phyloP scores from a whole-genome alignment of 1,140 invertebrate genomes.

The Drosophila tsacasi region DNA sequence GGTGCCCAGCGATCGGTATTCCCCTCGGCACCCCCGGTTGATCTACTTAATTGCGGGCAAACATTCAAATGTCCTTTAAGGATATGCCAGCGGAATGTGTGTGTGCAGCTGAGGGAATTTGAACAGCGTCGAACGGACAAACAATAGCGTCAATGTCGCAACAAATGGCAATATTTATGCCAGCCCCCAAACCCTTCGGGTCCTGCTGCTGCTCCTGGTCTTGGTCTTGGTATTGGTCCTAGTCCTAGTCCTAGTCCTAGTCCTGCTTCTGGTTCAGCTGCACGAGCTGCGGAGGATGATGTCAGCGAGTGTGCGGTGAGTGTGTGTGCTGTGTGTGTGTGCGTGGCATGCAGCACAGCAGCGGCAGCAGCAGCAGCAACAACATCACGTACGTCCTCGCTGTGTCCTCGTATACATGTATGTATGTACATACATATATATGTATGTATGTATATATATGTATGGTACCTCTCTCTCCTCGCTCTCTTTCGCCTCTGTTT shows the following conservation, averaged over 20 bases:
- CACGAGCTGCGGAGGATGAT: conserved; percentile 65
- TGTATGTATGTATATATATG: conserved; percentile 22
- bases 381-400: conserved; percentile 70
- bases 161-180: conserved; percentile 60
- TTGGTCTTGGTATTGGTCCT: not conserved
- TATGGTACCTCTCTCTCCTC: conserved; percentile 8
- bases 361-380: conserved; percentile 36
- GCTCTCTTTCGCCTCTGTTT: conserved; percentile 13
- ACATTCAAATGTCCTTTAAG: conserved; percentile 48
- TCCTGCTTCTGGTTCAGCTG: conserved; percentile 16
- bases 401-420: conserved; percentile 59
- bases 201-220: not conserved
- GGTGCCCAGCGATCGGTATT: conserved; percentile 40
- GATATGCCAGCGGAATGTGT: conserved; percentile 23
- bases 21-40: conserved; percentile 5
- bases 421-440: conserved; percentile 17
- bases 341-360: conserved; percentile 61
- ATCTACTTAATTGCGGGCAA: conserved; percentile 47
- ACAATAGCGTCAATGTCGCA: conserved; percentile 53
- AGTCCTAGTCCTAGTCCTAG: not conserved
- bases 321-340: conserved; percentile 23
- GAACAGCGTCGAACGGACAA: conserved; percentile 37
- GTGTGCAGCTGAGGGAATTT: conserved; percentile 34
- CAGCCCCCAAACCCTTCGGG: conserved; percentile 1
- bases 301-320: conserved; percentile 60